These are phyloP conservation scores for Formica exsecta DNA, from an alignment of 1,140 invertebrate genomes.

Conservation along the genomic window DNA sequence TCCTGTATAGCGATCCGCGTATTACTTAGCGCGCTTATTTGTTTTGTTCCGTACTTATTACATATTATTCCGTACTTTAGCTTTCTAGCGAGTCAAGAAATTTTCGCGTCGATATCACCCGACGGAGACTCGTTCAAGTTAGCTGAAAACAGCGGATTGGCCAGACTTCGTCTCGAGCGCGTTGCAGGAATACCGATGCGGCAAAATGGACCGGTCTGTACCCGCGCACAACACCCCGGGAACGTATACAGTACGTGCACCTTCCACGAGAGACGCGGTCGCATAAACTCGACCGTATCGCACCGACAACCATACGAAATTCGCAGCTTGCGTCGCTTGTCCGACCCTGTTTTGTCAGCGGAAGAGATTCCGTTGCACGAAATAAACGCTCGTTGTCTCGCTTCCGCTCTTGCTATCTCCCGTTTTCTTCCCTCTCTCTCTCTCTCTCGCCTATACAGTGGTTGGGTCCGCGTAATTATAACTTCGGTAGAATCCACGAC, in stretches of 20 bases:
- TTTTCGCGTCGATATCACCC: slow-evolving; percentile 13
- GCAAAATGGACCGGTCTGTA: slow-evolving; percentile 41
- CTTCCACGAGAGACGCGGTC: slow-evolving; percentile 73
- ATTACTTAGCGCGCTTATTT: neutral
- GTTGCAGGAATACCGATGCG: slow-evolving; percentile 52
- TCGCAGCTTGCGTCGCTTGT: slow-evolving; percentile 73
- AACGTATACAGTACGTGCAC: slow-evolving; percentile 65
- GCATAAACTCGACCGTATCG: slow-evolving; percentile 74
- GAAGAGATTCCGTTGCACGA: slow-evolving; percentile 72
- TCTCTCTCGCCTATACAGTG: neutral
- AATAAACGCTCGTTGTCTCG: slow-evolving; percentile 67
- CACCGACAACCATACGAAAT: slow-evolving; percentile 76
- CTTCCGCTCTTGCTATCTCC: slow-evolving; percentile 5
- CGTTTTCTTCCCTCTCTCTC: neutral
- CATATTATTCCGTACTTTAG: neutral
- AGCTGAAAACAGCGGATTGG: slow-evolving; percentile 32
- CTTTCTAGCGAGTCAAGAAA: slow-evolving; percentile 6
- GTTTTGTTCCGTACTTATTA: too few species aligned
- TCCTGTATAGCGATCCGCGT: neutral
- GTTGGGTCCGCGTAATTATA: slow-evolving; percentile 54
- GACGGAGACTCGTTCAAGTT: slow-evolving; percentile 13
- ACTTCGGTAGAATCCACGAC: slow-evolving; percentile 51
- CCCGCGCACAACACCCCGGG: slow-evolving; percentile 26
- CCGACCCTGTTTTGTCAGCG: slow-evolving; percentile 77
- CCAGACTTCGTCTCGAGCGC: slow-evolving; percentile 38